Base-by-base conservation (phyloP, 2,113 vertebrate genomes). In the Haemorhous mexicanus region DNA sequence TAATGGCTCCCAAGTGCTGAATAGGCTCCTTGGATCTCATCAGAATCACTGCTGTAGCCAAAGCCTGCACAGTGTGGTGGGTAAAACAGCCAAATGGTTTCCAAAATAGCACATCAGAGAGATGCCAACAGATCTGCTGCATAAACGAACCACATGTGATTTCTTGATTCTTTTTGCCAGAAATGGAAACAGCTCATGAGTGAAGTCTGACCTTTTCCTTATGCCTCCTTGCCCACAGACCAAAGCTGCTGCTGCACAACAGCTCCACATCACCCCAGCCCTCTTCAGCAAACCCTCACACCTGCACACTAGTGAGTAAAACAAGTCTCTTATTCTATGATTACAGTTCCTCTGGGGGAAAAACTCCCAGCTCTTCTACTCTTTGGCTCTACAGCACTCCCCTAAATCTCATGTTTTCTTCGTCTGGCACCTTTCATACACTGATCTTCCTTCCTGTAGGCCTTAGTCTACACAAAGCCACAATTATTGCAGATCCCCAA, bases 371-470 rank as follows among this genome's bases (percentile, higher is more conserved):
- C 13, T 80, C 30, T 69, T 44, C 46, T 82, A 59, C 35, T 62
- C 56, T 58, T 70, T 63, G 52, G 44, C 59, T 52, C 15, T 13
- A 66, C 13, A 30, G 39, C 78, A 66, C 14, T 63, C 35, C 19
- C 75, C 35, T 28, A 72, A 26, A 55, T 37, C n/a, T 58, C 74
- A 20, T 2, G 0, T 27, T 70, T 75, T 75, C 70, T 32, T 77
- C 1, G 1, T 64, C 64, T 1, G 0, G 49, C 0, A 0, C 41
- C 22, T n/a, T 72, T 84, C 49, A 73, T 1, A 2, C 14, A 33
- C 14, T 32, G 16, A 4, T 74, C 37, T 35, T 41, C 56, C 81
- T 55, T 83, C 27, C 53, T 18, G 7, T 13, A 66, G 12, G 37
- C 37, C 24, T 81, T 7, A 56, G 16, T 15, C 55, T 70, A 75